A percentile compares a stretch with the other conserved stretches of the same genome.
phyloP scores from a whole-genome alignment of 2,797 vertebrate genomes.

The Ctenopoma kingsleyae region DNA sequence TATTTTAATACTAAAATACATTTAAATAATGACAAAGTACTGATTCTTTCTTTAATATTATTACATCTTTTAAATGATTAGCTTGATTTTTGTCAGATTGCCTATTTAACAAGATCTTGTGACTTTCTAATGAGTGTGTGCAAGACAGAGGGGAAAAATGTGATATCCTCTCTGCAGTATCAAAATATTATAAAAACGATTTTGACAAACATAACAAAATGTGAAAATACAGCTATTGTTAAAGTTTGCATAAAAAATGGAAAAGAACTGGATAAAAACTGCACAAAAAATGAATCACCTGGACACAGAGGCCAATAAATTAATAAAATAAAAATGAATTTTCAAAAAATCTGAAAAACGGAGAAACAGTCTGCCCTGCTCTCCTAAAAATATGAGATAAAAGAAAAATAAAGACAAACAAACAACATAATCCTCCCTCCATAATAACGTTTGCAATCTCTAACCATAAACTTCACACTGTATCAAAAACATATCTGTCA shows the following conservation, averaged over 20 bases:
- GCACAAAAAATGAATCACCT: too few relatives aligned
- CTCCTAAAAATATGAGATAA: too few relatives aligned
- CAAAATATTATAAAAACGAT: not conserved
- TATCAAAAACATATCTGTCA: not conserved
- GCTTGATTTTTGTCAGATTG: slow-evolving; percentile 12
- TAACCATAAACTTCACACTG: not conserved
- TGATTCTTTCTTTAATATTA: slow-evolving; percentile 17
- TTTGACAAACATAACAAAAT: not conserved
- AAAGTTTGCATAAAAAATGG: not conserved
- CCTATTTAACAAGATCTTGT: slow-evolving; percentile 28
- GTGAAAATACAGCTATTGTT: not conserved
- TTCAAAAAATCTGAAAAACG: too few relatives aligned
- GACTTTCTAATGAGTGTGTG: not conserved
- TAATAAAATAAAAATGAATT: not conserved
- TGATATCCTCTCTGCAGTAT: not conserved
- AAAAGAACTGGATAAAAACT: too few relatives aligned
- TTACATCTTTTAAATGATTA: slow-evolving; percentile 38
- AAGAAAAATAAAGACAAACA: too few relatives aligned
- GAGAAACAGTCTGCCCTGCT: too few relatives aligned
- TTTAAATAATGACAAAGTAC: slow-evolving; percentile 36
- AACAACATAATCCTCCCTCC: too few relatives aligned
- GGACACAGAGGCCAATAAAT: not conserved
- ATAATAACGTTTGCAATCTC: too few relatives aligned
- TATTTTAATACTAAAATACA: slow-evolving; percentile 41
- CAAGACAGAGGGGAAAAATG: not conserved